Conservation (phyloP, 2,888 invertebrate species). For the Lepidocyrtoides sp. region DNA sequence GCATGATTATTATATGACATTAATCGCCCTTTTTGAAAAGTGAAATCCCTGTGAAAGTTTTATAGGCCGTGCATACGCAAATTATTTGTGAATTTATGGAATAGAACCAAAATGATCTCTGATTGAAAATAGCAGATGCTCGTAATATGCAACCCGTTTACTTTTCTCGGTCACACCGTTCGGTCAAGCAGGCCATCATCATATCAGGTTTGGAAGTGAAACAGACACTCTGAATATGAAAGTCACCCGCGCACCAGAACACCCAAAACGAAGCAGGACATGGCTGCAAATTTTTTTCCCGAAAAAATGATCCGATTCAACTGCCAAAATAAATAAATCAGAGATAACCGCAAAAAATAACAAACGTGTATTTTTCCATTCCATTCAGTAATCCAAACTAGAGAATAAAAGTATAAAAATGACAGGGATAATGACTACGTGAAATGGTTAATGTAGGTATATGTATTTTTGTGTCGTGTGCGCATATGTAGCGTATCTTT, state of each 20-base stretch:
- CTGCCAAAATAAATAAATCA: slow-evolving; percentile 2
- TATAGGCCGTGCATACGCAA: neutral
- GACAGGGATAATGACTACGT: neutral
- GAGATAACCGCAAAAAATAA: neutral
- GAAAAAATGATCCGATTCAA: neutral
- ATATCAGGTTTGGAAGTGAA: too few species aligned
- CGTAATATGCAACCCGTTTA: neutral
- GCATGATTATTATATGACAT: too few species aligned
- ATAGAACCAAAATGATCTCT: neutral
- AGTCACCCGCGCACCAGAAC: neutral
- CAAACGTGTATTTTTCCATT: slow-evolving; percentile 13
- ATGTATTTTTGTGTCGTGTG: slow-evolving; percentile 5
- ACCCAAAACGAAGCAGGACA: too few species aligned
- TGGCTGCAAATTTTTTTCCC: too few species aligned
- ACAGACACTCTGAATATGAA: too few species aligned
- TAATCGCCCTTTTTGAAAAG: neutral
- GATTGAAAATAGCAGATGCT: neutral
- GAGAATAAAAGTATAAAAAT: neutral
- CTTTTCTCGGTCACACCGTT: slow-evolving; percentile 38
- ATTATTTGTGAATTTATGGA: neutral
- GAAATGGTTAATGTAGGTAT: slow-evolving; percentile 13
- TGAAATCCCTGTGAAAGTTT: slow-evolving; percentile 3
- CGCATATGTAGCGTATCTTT: slow-evolving; percentile 4
- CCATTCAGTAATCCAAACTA: neutral
- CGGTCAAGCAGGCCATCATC: slow-evolving; percentile 42